Conservation (phyloP, 2,113 vertebrate species). For the Arenaria interpres region DNA sequence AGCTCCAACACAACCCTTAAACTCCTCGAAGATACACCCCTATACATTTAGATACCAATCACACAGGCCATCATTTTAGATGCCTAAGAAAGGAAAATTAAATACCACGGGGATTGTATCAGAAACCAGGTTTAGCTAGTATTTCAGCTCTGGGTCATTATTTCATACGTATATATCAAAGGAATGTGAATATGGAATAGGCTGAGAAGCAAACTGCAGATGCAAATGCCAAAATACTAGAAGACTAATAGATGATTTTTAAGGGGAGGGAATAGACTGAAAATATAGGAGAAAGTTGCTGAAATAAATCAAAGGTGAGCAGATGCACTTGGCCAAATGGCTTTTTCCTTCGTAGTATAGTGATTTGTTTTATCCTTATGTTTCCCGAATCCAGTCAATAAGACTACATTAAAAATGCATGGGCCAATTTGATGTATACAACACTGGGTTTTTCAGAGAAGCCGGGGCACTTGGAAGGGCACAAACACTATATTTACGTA, state of each 20-base stretch:
- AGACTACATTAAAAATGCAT: constrained; percentile 67
- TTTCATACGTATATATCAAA: constrained; percentile 52
- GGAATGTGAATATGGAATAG: constrained; percentile 37
- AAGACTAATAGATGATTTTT: constrained; percentile 61
- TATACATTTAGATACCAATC: not conserved
- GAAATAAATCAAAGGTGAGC: constrained; percentile 68
- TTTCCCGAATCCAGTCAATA: constrained; percentile 49
- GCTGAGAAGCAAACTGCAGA: constrained; percentile 34
- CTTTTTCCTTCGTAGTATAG: constrained; percentile 35
- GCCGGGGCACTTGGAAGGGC: not conserved
- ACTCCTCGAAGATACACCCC: not conserved
- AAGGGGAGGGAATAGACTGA: constrained; percentile 32
- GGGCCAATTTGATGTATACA: constrained; percentile 34
- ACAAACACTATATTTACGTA: not conserved
- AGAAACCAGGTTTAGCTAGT: constrained; percentile 28
- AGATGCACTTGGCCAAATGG: constrained; percentile 62
- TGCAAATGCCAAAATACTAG: constrained; percentile 60
- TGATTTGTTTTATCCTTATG: constrained; percentile 57
- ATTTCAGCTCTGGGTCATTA: constrained; percentile 54
- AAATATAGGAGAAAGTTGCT: constrained; percentile 51
- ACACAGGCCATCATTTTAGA: constrained; percentile 13
- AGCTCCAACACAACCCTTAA: not conserved
- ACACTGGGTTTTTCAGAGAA: not conserved
- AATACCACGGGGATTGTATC: not conserved
- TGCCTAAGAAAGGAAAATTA: constrained; percentile 46